These are phyloP conservation scores for Cephalotes varians DNA, from an alignment of 2,888 invertebrate species.

Conservation along the genomic window DNA sequence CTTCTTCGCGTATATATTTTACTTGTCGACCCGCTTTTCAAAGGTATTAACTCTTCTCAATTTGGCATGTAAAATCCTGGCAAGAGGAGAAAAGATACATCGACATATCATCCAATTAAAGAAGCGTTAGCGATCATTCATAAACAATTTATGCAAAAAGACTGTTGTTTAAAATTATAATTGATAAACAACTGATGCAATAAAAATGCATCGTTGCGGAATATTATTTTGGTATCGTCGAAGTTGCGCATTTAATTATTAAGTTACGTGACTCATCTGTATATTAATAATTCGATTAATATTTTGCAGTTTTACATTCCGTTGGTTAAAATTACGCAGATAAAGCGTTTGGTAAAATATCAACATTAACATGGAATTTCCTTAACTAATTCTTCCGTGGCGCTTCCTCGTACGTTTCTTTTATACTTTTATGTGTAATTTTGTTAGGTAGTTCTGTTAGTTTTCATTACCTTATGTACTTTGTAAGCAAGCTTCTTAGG, in stretches of 20 bases:
- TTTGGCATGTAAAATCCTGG: neutral
- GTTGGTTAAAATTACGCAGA: neutral
- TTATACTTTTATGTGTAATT: neutral
- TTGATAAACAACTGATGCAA: neutral
- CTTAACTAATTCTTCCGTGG: neutral
- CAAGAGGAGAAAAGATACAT: neutral
- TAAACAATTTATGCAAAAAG: too few relatives aligned
- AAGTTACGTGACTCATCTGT: neutral
- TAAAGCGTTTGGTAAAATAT: neutral
- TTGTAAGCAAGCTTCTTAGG: neutral
- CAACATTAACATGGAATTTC: neutral
- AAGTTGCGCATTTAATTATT: neutral
- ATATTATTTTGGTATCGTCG: neutral
- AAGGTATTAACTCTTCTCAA: neutral
- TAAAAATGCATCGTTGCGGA: neutral
- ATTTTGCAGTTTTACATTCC: neutral
- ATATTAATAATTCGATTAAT: neutral
- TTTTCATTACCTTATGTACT: slow-evolving; percentile 25
- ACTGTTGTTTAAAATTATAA: too few relatives aligned
- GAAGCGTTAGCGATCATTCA: too few relatives aligned
- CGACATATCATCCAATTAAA: neutral
- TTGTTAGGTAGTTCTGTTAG: slow-evolving; percentile 11
- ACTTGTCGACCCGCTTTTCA: neutral
- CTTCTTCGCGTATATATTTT: neutral
- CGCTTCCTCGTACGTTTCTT: neutral